Base-by-base conservation (phyloP, 1,140 invertebrate species). In the Drosophila melanica region DNA sequence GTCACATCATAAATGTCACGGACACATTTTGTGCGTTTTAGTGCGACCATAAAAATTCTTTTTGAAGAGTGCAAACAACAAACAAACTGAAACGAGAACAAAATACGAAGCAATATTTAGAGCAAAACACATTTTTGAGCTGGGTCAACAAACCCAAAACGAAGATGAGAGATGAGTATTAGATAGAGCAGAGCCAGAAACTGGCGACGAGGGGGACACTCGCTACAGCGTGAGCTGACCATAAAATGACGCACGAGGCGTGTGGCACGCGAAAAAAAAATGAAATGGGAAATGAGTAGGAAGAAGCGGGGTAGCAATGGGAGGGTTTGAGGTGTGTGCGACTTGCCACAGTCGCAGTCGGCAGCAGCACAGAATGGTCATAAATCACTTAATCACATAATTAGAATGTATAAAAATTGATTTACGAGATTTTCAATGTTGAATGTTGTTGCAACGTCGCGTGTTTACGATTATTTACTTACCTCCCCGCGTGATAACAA, bases 381-480 rank as follows among this genome's bases (percentile, higher is more conserved):
- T 87, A 87, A 87, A 87, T 87, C 84, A 87, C 84, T 87, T 87
- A 87, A 87, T 87, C 84, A 87, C 84, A 87, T 87, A 87, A 87
- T 87, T 87, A 87, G 84, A 87, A 89, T 89, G 84, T 80, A 68
- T 81, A 87, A 82, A 89, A 89, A 89, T 87, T 87, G 84, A 87
- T 87, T 87, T 87, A 87, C 84, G 84, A 87, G 84, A 89, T 90
- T 87, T 84, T 58, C 66, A 82, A 79, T 80, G 77, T 60, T 60
- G 84, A 80, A 82, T 79, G 78, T 65, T 66, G 63, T 50, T 78
- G 75, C 60, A 68, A 59, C 48, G 80, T 86, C 84, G 82, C 82
- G 82, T 86, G 82, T 79, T 82, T 76, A 65, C 68, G 79, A 82
- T 87, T 86, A 87, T 87, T 86, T 87, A 82, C 75, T 64, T 75